Evolutionary conservation across 2,113 vertebrate genomes (phyloP).

Genomic region (Ornithorhynchus anatinus): DNA sequence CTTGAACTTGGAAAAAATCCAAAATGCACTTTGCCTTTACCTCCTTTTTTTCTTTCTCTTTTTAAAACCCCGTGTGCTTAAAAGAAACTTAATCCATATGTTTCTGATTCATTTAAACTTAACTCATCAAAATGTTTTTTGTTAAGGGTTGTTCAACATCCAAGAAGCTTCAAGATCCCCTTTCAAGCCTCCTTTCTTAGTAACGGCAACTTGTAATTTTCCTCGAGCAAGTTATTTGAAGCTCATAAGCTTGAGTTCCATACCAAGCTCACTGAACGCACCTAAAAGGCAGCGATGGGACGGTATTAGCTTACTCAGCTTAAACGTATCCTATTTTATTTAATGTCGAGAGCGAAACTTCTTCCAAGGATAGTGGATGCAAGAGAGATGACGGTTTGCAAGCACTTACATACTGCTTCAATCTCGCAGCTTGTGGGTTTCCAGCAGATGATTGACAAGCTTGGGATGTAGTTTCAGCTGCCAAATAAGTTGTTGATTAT

Average conservation of each 20-base stretch:
- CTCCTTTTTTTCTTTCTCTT: background rate
- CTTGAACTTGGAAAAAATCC: background rate
- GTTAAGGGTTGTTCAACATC: too few species aligned
- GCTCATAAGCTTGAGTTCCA: background rate
- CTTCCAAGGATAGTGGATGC: background rate
- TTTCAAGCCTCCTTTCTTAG: background rate
- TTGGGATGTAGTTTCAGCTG: background rate
- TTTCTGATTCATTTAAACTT: too few species aligned
- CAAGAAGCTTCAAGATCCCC: background rate
- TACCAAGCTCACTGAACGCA: background rate
- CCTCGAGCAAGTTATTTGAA: background rate
- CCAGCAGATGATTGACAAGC: slow-evolving; percentile 16
- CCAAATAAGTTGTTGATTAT: slow-evolving; percentile 24
- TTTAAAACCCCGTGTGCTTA: background rate
- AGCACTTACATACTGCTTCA: slow-evolving; percentile 2
- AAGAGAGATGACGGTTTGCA: background rate
- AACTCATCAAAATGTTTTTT: too few species aligned
- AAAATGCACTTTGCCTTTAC: background rate
- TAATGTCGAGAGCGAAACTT: background rate
- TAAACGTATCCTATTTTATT: too few species aligned
- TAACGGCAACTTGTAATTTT: background rate
- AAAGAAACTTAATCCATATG: too few species aligned
- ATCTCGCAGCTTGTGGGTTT: background rate
- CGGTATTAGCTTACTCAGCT: background rate
- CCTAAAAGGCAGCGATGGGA: background rate